Base-by-base conservation (phyloP, 2,797 vertebrate genomes). In the Chelonia mydas region DNA sequence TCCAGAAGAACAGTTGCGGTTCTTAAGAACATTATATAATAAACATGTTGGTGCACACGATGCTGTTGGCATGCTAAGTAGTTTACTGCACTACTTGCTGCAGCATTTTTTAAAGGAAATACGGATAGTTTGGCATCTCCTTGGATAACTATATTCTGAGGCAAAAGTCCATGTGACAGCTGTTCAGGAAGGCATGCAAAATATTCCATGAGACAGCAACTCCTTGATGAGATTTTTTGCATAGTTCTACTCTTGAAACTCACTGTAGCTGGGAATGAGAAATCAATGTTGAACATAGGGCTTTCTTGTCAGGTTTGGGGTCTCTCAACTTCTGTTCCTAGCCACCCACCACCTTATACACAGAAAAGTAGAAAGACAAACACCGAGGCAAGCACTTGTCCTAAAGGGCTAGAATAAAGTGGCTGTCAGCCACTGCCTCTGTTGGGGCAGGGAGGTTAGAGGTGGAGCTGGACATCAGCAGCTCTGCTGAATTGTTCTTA, bases 71-170 rank as follows among this genome's bases (percentile, higher is more conserved):
- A 93, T 95, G 86, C 82, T 97, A 96, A 98, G 83, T 55, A 95
- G 94, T 95, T 94, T 85, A 94, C 78, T 82, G 74, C 96, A 77
- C 90, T 97, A 94, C 94, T 94, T 93, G 78, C 80, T 89, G 55
- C 74, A 94, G 91, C 94, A 89, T 87, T 92, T 96, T 97, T 96
- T 97, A 97, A 97, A 97, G 95, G 92, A 97, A 97, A 98, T 93
- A 81, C 93, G 97, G 90, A 95, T 92, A 93, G 86, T 94, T 97
- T 93, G 97, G 94, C 97, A 92, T 94, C 86, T 95, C 86, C 91
- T 87, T 95, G 93, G 94, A 92, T 97, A 97, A 95, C 81, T 95
- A 81, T 90, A 86, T 96, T 96, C 84, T 51, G 72, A 81, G 91
- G 16, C 94, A 89, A 86, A 91, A 96, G 97, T 95, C 96, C 92